These are phyloP conservation scores for Sibirionetta formosa DNA, from an alignment of 2,797 vertebrate species.

Conservation along the genomic window DNA sequence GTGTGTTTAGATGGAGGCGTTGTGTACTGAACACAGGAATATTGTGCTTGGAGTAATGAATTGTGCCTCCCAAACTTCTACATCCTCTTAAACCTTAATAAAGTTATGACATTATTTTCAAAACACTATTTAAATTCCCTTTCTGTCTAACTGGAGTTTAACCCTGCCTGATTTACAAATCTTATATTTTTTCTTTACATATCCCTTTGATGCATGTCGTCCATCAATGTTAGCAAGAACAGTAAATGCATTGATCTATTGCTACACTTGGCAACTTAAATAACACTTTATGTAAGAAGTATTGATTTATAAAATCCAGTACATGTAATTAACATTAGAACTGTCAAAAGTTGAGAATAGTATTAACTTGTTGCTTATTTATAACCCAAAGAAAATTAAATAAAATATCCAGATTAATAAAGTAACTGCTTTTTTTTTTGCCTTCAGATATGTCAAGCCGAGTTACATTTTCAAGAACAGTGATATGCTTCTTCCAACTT, in stretches of 20 bases:
- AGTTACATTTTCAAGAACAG: constrained; percentile 25
- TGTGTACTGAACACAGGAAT: neutral
- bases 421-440: constrained; percentile 10
- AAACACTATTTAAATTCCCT: neutral
- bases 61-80: neutral
- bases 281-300: constrained; percentile 64
- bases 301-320: constrained; percentile 73
- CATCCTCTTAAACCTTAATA: neutral
- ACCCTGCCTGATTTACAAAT: constrained; percentile 52
- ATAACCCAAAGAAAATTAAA: constrained; percentile 67
- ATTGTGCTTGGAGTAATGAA: too few species aligned
- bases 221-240: constrained; percentile 47
- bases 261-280: constrained; percentile 63
- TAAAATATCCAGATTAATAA: constrained; percentile 66
- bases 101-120: neutral
- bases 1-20: neutral
- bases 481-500: constrained; percentile 30
- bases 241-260: constrained; percentile 71
- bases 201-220: constrained; percentile 58
- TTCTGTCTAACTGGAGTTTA: constrained; percentile 19
- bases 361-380: constrained; percentile 71
- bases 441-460: constrained; percentile 25
- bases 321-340: constrained; percentile 74
- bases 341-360: constrained; percentile 69
- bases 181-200: constrained; percentile 60